phyloP scores from a whole-genome alignment of 2,797 vertebrate species.

The Moxostoma hubbsi region DNA sequence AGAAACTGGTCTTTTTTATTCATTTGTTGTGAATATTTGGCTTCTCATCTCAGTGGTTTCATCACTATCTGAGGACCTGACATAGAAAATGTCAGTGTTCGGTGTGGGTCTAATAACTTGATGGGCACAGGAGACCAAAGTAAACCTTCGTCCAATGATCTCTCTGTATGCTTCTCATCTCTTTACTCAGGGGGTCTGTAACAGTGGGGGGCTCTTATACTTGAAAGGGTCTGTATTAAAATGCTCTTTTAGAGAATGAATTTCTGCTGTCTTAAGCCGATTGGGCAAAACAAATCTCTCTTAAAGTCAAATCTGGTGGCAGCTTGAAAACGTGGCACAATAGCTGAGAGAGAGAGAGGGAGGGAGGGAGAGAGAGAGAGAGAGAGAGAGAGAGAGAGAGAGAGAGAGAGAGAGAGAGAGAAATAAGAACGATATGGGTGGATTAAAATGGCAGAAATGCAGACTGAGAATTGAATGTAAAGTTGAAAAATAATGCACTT shows the following conservation, averaged over 20 bases:
- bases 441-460: constrained; percentile 44
- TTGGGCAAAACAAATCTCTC: constrained; percentile 80
- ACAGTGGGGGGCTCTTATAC: constrained; percentile 76
- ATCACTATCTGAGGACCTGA: constrained; percentile 12
- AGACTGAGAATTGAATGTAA: constrained; percentile 47
- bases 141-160: constrained; percentile 61
- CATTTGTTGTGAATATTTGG: neutral
- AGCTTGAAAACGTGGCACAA: constrained; percentile 63
- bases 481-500: constrained; percentile 45
- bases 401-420: constrained; percentile 48
- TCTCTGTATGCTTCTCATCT: constrained; percentile 63
- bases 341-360: constrained; percentile 62
- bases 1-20: constrained; percentile 11
- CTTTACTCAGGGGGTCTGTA: constrained; percentile 68
- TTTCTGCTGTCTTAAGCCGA: constrained; percentile 82
- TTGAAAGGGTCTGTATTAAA: constrained; percentile 79
- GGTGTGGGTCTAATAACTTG: constrained; percentile 38
- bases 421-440: constrained; percentile 47
- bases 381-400: constrained; percentile 51
- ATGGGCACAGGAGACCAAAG: constrained; percentile 40
- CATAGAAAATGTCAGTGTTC: constrained; percentile 10
- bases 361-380: constrained; percentile 51
- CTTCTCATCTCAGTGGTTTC: constrained; percentile 15
- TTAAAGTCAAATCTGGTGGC: constrained; percentile 74
- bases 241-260: constrained; percentile 74